Evolutionary conservation across 2,888 invertebrate species (phyloP).

Genomic region (Synergus itoensis): DNA sequence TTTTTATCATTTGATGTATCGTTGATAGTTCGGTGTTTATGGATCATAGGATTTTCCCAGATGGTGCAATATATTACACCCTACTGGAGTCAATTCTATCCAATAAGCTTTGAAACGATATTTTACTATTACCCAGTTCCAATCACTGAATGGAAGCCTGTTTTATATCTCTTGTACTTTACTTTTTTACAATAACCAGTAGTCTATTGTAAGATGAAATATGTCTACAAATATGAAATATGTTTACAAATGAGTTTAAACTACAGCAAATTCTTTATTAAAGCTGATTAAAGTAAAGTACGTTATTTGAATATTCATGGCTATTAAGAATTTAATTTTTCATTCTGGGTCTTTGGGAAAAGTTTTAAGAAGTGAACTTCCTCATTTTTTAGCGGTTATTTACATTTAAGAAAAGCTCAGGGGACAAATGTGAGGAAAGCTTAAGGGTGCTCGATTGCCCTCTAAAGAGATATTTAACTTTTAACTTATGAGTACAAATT

Average conservation of each 20-base stretch:
- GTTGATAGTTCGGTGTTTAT: background rate
- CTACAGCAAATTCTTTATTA: background rate
- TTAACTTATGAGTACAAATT: background rate
- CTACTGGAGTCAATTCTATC: slow-evolving; percentile 11
- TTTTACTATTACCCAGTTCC: slow-evolving; percentile 17
- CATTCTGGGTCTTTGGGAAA: background rate
- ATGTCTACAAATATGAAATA: background rate
- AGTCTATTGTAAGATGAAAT: background rate
- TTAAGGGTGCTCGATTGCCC: background rate
- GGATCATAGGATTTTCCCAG: slow-evolving; percentile 21
- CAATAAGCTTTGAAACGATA: slow-evolving; percentile 31
- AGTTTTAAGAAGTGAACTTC: background rate
- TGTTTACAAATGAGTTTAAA: background rate
- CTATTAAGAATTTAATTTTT: slow-evolving; percentile 8
- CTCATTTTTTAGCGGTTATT: background rate
- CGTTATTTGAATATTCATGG: slow-evolving; percentile 7
- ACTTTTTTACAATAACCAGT: background rate
- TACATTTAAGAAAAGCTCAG: background rate
- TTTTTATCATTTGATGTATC: background rate
- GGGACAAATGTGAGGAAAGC: background rate
- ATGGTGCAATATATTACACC: slow-evolving; percentile 21
- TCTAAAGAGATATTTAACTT: background rate
- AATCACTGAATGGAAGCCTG: slow-evolving; percentile 5
- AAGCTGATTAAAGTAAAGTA: background rate
- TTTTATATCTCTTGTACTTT: background rate